These are phyloP conservation scores for Drosophila takahashii DNA, from an alignment of 1,140 invertebrate species.

Conservation along the genomic window DNA sequence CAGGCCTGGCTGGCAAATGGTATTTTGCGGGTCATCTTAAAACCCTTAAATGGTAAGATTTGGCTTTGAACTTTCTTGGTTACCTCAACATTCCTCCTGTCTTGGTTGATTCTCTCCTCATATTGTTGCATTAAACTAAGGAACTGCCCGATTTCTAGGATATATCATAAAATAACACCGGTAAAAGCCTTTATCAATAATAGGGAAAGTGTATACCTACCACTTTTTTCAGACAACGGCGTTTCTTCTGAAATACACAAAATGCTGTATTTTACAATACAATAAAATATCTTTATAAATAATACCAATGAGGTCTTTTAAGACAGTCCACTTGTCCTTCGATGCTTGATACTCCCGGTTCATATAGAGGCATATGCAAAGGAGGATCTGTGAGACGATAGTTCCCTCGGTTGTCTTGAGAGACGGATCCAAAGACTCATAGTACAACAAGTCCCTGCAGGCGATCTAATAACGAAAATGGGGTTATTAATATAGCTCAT, in stretches of 20 bases:
- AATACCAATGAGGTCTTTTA: conserved; percentile 26
- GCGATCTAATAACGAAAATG: conserved; percentile 23
- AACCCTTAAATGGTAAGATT: conserved; percentile 7
- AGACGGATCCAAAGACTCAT: conserved; percentile 14
- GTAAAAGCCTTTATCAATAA: too few relatives aligned
- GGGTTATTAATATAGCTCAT: background rate
- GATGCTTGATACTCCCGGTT: conserved; percentile 20
- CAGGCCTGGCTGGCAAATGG: conserved; percentile 26
- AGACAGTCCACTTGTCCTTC: conserved; percentile 5
- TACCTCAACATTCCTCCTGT: conserved; percentile 22
- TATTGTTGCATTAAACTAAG: conserved; percentile 22
- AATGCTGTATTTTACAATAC: background rate
- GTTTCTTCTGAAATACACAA: background rate
- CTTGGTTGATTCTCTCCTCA: conserved; percentile 29
- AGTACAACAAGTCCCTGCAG: conserved; percentile 29
- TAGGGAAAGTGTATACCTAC: conserved; percentile 1
- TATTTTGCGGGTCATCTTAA: conserved; percentile 13
- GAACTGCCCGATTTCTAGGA: conserved; percentile 16
- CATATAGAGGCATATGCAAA: conserved; percentile 39
- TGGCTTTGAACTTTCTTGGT: background rate
- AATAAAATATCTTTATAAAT: background rate
- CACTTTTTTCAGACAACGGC: background rate
- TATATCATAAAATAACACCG: background rate
- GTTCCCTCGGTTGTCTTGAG: conserved; percentile 25
- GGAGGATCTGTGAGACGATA: conserved; percentile 20